These are phyloP conservation scores for Rhinolophus sinicus DNA, from an alignment of 2,113 vertebrate genomes.

Conservation along the genomic window DNA sequence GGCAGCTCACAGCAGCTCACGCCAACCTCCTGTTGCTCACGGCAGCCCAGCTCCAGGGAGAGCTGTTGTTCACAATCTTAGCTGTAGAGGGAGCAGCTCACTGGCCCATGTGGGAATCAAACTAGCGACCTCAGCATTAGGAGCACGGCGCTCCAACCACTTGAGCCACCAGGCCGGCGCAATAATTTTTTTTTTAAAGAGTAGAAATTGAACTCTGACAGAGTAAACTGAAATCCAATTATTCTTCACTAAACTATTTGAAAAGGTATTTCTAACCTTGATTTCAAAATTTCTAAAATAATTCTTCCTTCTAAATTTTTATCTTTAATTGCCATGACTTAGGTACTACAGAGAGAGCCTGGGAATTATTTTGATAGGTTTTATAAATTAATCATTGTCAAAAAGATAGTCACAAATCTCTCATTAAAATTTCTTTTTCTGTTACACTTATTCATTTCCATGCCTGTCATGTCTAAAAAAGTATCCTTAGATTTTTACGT, in stretches of 20 bases:
- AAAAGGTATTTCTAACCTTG: slow-evolving; percentile 61
- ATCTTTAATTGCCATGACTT: slow-evolving; percentile 35
- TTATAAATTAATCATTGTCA: slow-evolving; percentile 71
- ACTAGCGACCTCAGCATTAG: too few relatives aligned
- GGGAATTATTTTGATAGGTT: slow-evolving; percentile 46
- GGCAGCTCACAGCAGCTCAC: too few relatives aligned
- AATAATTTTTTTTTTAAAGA: not conserved
- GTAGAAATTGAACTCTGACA: slow-evolving; percentile 23
- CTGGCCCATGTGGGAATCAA: too few relatives aligned
- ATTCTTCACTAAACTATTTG: slow-evolving; percentile 76
- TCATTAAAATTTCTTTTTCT: slow-evolving; percentile 76
- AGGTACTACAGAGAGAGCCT: not conserved
- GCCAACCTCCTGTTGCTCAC: too few relatives aligned
- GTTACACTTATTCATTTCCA: slow-evolving; percentile 50
- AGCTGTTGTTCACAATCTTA: too few relatives aligned
- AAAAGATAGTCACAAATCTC: slow-evolving; percentile 73
- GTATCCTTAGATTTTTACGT: slow-evolving; percentile 56
- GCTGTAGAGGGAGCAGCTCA: too few relatives aligned
- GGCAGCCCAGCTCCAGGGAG: too few relatives aligned
- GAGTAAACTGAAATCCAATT: slow-evolving; percentile 58
- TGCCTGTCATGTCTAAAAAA: slow-evolving; percentile 71
- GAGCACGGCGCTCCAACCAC: too few relatives aligned
- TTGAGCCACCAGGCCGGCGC: too few relatives aligned
- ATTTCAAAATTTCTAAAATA: slow-evolving; percentile 79
- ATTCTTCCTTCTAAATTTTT: slow-evolving; percentile 73